A percentile compares a stretch with the other conserved stretches of the same genome.
Conservation (phyloP, 2,888 invertebrate genomes). For the Baccha elongata region DNA sequence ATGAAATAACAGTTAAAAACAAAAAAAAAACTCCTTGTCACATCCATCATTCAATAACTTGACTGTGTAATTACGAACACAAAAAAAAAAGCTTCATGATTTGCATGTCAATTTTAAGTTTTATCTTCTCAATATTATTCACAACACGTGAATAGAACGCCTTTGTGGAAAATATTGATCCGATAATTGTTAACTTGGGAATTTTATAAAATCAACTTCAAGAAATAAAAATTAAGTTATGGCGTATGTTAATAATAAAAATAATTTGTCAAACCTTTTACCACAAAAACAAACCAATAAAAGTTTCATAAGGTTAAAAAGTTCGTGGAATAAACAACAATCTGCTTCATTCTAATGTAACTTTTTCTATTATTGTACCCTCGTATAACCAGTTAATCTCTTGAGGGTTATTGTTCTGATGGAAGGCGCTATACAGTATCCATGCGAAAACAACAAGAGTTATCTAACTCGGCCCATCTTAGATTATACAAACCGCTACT, state of each 20-base stretch:
- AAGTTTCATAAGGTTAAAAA: neutral
- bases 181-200: too few species aligned
- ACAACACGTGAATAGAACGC: too few species aligned
- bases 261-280: too few species aligned
- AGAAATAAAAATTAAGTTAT: too few species aligned
- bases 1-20: neutral
- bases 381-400: constrained; percentile 36
- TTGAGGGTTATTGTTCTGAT: constrained; percentile 22
- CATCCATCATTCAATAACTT: neutral
- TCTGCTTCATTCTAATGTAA: constrained; percentile 11
- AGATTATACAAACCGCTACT: constrained; percentile 41
- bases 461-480: constrained; percentile 49
- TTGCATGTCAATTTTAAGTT: constrained; percentile 4
- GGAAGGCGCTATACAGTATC: constrained; percentile 6
- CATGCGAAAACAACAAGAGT: constrained; percentile 22
- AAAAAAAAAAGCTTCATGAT: constrained; percentile 4
- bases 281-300: neutral
- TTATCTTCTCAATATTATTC: too few species aligned
- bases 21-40: neutral
- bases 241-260: too few species aligned
- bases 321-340: constrained; percentile 30
- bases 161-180: too few species aligned
- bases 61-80: constrained; percentile 34
- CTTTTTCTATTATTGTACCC: constrained; percentile 34
- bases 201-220: too few species aligned